Percentiles rank a stretch among this genome's conserved stretches.
Evolutionary conservation across 1,140 invertebrate species (phyloP).

Genomic region (Trachymyrmex cornetzi): DNA sequence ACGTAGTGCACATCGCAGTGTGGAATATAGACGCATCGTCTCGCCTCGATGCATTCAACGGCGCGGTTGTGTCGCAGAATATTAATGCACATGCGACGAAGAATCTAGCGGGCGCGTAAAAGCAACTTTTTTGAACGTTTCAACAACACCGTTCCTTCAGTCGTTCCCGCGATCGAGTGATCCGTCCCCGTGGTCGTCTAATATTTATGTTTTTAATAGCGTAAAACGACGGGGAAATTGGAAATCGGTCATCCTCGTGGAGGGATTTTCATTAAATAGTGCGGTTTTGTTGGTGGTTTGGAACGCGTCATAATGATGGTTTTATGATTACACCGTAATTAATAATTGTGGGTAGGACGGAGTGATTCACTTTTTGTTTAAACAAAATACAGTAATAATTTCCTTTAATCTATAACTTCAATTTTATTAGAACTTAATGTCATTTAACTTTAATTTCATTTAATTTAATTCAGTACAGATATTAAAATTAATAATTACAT

Average conservation of each 20-base stretch:
- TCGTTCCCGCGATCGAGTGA: constrained; percentile 2
- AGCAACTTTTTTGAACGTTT: constrained; percentile 30
- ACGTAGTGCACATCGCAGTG: not conserved
- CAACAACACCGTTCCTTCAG: not conserved
- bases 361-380: not conserved
- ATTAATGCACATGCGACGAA: constrained; percentile 26
- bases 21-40: constrained; percentile 6
- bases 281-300: not conserved
- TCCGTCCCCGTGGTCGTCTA: not conserved
- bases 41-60: constrained; percentile 48
- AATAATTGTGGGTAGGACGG: not conserved
- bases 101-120: not conserved
- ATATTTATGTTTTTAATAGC: constrained; percentile 39
- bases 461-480: not conserved
- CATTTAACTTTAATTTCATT: not conserved
- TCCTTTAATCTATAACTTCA: not conserved
- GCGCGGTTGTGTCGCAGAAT: constrained; percentile 30
- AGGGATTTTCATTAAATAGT: not conserved
- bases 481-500: not conserved
- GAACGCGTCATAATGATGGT: not conserved
- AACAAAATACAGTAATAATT: not conserved
- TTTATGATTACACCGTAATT: not conserved
- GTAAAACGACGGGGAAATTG: not conserved
- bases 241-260: constrained; percentile 8
- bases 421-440: not conserved